Percentiles rank a stretch among this genome's conserved stretches.
phyloP scores from a whole-genome alignment of 2,888 invertebrate species.

The Apotomis betuletana region DNA sequence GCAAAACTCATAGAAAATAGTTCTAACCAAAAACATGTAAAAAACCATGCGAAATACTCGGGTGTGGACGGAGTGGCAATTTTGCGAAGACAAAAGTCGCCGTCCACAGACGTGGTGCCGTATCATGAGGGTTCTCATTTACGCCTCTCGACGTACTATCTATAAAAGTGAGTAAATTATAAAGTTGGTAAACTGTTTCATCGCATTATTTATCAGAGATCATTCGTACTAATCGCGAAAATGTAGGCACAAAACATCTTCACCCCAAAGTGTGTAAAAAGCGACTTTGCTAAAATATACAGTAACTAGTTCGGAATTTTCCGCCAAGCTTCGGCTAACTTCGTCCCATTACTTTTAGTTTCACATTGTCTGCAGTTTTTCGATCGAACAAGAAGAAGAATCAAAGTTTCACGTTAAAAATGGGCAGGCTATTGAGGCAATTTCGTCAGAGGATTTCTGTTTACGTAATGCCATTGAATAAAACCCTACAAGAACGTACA shows the following conservation, averaged over 20 bases:
- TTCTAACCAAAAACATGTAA: too few species aligned
- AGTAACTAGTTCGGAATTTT: slow-evolving; percentile 8
- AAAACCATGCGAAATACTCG: too few species aligned
- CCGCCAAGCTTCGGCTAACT: slow-evolving; percentile 9
- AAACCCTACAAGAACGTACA: background rate
- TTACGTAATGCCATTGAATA: background rate
- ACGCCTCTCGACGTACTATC: too few species aligned
- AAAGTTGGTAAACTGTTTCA: too few species aligned
- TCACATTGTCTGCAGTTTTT: slow-evolving; percentile 36
- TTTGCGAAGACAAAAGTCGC: too few species aligned
- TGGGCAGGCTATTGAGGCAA: slow-evolving; percentile 24
- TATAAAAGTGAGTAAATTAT: too few species aligned
- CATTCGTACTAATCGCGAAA: background rate
- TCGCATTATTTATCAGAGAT: too few species aligned
- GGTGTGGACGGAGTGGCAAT: too few species aligned
- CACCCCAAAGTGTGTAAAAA: background rate
- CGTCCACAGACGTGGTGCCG: too few species aligned
- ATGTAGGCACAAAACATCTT: background rate
- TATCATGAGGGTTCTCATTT: too few species aligned
- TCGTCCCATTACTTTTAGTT: slow-evolving; percentile 33
- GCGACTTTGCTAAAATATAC: slow-evolving; percentile 7
- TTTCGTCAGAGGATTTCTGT: slow-evolving; percentile 17
- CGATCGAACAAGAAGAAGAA: slow-evolving; percentile 35
- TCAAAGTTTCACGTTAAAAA: slow-evolving; percentile 37
- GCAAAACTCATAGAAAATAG: too few species aligned